Percentiles rank a stretch among this genome's conserved stretches.
Conservation (phyloP, 2,888 invertebrate species). For the Gandaritis pyraliata region DNA sequence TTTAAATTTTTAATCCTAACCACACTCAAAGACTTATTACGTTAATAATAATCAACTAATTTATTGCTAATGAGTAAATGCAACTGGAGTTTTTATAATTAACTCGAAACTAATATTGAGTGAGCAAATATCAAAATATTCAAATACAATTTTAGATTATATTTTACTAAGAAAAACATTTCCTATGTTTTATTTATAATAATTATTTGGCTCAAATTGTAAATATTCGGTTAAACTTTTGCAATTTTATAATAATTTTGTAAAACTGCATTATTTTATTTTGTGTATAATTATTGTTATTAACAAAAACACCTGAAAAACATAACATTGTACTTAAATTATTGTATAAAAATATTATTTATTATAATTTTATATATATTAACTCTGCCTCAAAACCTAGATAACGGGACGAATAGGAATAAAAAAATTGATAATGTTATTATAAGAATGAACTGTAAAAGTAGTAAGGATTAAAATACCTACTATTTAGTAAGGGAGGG, state of each 20-base stretch:
- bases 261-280: not conserved
- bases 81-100: too few relatives aligned
- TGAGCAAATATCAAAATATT: not conserved
- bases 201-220: slow-evolving; percentile 7
- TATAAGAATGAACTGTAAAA: slow-evolving; percentile 61
- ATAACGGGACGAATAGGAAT: slow-evolving; percentile 61
- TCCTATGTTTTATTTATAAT: not conserved
- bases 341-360: slow-evolving; percentile 13
- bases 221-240: slow-evolving; percentile 10
- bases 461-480: slow-evolving; percentile 51
- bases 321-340: slow-evolving; percentile 20
- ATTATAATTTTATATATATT: slow-evolving; percentile 10
- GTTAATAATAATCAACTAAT: too few relatives aligned
- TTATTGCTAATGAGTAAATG: too few relatives aligned
- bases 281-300: not conserved
- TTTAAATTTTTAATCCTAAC: too few relatives aligned
- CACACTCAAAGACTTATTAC: too few relatives aligned
- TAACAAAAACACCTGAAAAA: not conserved
- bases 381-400: slow-evolving; percentile 56
- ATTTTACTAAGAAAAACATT: slow-evolving; percentile 15
- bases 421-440: slow-evolving; percentile 60
- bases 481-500: slow-evolving; percentile 47
- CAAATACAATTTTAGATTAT: not conserved
- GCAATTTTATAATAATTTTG: not conserved
- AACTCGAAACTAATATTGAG: too few relatives aligned